Percentiles rank a stretch among this genome's conserved stretches.
Conservation (phyloP, 2,113 vertebrate genomes). For the Antigone vipio region DNA sequence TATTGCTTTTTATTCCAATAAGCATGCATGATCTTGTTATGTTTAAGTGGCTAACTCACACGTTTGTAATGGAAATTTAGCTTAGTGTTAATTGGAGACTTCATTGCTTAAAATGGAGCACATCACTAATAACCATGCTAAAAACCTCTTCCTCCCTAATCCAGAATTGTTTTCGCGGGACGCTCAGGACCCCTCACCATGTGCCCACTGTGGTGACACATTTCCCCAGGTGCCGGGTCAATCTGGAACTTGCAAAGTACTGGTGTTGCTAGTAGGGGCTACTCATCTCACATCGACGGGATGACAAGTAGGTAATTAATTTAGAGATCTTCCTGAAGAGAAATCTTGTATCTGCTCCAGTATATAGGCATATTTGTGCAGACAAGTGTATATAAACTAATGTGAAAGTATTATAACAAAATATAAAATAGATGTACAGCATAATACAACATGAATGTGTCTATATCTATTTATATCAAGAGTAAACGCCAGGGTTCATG, state of each 20-base stretch:
- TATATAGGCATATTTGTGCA: background rate
- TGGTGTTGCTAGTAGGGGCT: background rate
- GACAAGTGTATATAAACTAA: background rate
- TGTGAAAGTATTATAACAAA: background rate
- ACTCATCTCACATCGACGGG: fast-evolving
- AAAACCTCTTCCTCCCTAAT: background rate
- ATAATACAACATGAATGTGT: background rate
- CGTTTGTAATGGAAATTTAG: background rate
- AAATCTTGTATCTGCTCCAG: background rate
- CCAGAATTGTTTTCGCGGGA: background rate
- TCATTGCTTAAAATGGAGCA: background rate
- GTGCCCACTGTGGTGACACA: background rate
- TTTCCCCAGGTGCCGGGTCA: background rate
- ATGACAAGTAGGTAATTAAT: background rate
- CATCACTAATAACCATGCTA: background rate
- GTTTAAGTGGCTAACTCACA: background rate
- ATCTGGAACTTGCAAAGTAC: background rate
- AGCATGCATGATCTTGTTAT: background rate
- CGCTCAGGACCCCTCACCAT: background rate
- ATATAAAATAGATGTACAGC: background rate
- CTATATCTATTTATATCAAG: background rate
- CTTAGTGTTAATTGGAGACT: background rate
- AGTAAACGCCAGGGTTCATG: background rate
- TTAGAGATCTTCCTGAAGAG: background rate
- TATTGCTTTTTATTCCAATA: background rate